Conservation (phyloP, 2,888 invertebrate genomes). For the Ichneumoninae sp. region DNA sequence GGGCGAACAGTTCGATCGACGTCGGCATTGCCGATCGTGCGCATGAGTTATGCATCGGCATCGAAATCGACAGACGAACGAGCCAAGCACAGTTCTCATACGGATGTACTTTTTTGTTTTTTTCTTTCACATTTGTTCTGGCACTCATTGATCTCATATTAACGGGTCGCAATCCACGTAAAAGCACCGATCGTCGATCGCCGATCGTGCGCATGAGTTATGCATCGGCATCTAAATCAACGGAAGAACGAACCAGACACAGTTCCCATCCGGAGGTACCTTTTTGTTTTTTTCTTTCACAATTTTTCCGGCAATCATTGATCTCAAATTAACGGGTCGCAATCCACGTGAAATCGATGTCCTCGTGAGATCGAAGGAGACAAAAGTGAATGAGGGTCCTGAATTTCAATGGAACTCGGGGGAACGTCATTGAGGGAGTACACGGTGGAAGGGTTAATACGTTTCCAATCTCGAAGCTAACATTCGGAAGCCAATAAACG, state of each 20-base stretch:
- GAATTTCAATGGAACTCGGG: slow-evolving; percentile 35
- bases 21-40: not conserved
- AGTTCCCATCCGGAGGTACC: slow-evolving; percentile 13
- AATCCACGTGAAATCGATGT: slow-evolving; percentile 7
- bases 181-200: slow-evolving; percentile 26
- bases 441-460: slow-evolving; percentile 52
- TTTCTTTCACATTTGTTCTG: not conserved
- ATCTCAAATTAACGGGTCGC: not conserved
- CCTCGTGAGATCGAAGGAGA: slow-evolving; percentile 15
- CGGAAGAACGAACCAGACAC: slow-evolving; percentile 13
- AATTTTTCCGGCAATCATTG: slow-evolving; percentile 16
- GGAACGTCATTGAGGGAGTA: slow-evolving; percentile 7
- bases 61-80: slow-evolving; percentile 12
- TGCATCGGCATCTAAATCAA: not conserved
- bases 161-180: not conserved
- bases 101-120: slow-evolving; percentile 2
- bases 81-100: slow-evolving; percentile 25
- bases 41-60: not conserved
- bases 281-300: not conserved
- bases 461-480: slow-evolving; percentile 53
- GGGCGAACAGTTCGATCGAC: slow-evolving; percentile 27
- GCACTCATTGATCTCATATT: slow-evolving; percentile 7
- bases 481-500: slow-evolving; percentile 62
- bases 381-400: slow-evolving; percentile 19
- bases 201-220: not conserved